These are phyloP conservation scores for Sternotherus odoratus DNA, from an alignment of 2,797 vertebrate species.

Conservation along the genomic window DNA sequence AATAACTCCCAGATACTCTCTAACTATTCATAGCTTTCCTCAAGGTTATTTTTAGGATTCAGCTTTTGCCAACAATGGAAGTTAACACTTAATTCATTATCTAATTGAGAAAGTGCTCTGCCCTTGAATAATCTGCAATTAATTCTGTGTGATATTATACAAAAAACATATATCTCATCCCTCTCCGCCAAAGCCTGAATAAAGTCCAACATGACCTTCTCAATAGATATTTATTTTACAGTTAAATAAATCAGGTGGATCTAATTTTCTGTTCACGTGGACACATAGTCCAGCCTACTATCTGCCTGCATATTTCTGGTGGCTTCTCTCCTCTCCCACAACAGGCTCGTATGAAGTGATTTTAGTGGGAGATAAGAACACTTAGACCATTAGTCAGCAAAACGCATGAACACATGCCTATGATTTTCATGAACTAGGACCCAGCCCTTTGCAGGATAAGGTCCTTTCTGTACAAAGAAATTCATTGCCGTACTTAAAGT, in stretches of 20 bases:
- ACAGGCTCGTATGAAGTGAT: neutral
- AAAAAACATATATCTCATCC: neutral
- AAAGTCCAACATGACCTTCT: neutral
- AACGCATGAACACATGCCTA: neutral
- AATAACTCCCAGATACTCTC: neutral
- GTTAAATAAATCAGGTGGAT: neutral
- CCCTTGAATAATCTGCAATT: neutral
- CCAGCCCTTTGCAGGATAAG: neutral
- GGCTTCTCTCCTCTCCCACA: neutral
- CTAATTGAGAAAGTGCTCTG: neutral
- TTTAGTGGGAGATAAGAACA: neutral
- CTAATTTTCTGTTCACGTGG: neutral
- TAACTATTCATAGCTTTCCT: neutral
- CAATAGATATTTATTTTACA: neutral
- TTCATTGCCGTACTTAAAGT: neutral
- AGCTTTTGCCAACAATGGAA: neutral
- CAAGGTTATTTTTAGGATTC: constrained; percentile 7
- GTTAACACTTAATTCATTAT: neutral
- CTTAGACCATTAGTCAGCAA: neutral
- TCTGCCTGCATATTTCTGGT: neutral
- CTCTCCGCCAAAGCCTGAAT: neutral
- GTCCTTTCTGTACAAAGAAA: neutral
- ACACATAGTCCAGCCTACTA: neutral
- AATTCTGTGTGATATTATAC: neutral
- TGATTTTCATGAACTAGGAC: neutral